Evolutionary conservation across 1,140 invertebrate species (phyloP).

Genomic region (Armadillidium nasatum): DNA sequence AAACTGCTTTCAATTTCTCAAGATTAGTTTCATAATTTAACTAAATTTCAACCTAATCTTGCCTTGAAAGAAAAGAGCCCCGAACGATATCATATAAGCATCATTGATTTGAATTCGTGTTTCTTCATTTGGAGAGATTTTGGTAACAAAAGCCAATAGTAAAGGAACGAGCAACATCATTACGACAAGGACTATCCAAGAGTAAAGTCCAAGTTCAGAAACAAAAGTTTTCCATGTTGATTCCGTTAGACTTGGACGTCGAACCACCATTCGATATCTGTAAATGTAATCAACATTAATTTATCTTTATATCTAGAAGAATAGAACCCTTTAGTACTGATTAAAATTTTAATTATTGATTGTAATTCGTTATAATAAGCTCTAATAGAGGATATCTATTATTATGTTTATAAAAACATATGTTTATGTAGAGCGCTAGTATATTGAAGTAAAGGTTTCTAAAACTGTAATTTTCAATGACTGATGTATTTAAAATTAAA

Average conservation of each 20-base stretch:
- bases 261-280: conserved; percentile 37
- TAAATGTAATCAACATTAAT: too few species aligned
- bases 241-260: conserved; percentile 34
- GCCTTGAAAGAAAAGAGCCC: conserved; percentile 40
- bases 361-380: too few species aligned
- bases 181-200: conserved; percentile 35
- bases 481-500: too few species aligned
- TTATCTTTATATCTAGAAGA: too few species aligned
- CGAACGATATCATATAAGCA: conserved; percentile 37
- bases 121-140: conserved; percentile 30
- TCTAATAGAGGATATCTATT: too few species aligned
- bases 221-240: conserved; percentile 41
- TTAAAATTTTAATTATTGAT: too few species aligned
- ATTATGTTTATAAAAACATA: too few species aligned
- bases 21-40: neutral
- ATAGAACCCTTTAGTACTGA: too few species aligned
- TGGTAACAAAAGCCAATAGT: conserved; percentile 32
- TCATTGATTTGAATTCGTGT: conserved; percentile 32
- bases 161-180: conserved; percentile 34
- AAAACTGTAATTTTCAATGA: too few species aligned
- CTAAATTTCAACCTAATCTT: neutral
- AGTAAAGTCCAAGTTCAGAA: conserved; percentile 30
- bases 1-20: neutral
- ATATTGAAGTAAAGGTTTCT: too few species aligned
- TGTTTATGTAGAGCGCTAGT: too few species aligned